These are phyloP conservation scores for Silvanus unidentatus DNA, from an alignment of 2,888 invertebrate species.

Conservation along the genomic window DNA sequence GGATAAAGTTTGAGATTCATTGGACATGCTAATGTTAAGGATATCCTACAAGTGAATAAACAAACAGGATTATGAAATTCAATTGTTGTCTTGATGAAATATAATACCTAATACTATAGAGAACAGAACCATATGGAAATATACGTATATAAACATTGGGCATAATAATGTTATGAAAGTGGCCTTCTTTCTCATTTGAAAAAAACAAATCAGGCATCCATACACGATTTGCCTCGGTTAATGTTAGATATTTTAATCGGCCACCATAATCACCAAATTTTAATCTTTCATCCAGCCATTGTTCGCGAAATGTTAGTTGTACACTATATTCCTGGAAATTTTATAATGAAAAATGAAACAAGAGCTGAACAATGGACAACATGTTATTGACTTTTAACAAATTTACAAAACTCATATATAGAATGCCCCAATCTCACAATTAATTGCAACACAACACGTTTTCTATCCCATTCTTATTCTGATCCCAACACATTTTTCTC, in stretches of 20 bases:
- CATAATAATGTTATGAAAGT: slow-evolving; percentile 96
- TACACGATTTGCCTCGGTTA: slow-evolving; percentile 90
- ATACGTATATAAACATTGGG: slow-evolving; percentile 96
- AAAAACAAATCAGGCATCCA: slow-evolving; percentile 99
- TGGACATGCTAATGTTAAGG: slow-evolving; percentile 90
- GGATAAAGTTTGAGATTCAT: slow-evolving; percentile 98
- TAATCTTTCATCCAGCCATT: slow-evolving; percentile 91
- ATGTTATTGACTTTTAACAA: too few relatives aligned
- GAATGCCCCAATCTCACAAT: too few relatives aligned
- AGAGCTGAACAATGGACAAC: slow-evolving; percentile 3
- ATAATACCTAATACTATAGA: slow-evolving; percentile 83
- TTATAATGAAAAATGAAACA: slow-evolving; percentile 14
- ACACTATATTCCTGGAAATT: slow-evolving; percentile 91
- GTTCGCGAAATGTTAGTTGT: slow-evolving; percentile 94
- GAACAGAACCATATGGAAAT: slow-evolving; percentile 88
- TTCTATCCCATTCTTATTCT: too few relatives aligned
- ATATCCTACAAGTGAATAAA: slow-evolving; percentile 62
- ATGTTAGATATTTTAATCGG: slow-evolving; percentile 82
- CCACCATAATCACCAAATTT: slow-evolving; percentile 85
- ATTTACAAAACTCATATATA: too few relatives aligned
- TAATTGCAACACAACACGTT: too few relatives aligned
- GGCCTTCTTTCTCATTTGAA: slow-evolving; percentile 96
- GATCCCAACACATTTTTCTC: too few relatives aligned
- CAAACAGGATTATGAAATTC: slow-evolving; percentile 4
- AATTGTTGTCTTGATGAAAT: slow-evolving; percentile 10